These are phyloP conservation scores for Pycnomerus fuliginosus DNA, from an alignment of 2,888 invertebrate genomes.

Conservation along the genomic window DNA sequence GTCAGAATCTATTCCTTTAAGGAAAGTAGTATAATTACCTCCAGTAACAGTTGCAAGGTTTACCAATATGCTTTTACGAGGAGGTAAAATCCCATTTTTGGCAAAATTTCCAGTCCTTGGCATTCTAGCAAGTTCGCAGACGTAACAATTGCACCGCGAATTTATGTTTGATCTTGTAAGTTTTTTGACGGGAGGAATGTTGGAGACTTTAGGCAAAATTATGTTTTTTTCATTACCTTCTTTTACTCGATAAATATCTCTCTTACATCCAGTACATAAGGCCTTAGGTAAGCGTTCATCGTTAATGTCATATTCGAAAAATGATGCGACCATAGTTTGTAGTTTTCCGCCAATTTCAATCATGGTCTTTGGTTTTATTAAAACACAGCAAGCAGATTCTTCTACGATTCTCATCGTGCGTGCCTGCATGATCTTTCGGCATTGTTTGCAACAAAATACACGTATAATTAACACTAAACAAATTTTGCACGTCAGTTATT, in stretches of 20 bases:
- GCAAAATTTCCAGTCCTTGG: not conserved
- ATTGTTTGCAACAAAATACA: no score
- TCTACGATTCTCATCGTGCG: slow-evolving; percentile 1
- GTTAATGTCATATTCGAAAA: not conserved
- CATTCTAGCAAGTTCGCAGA: not conserved
- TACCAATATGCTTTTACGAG: not conserved
- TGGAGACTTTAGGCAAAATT: not conserved
- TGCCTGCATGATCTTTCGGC: not conserved
- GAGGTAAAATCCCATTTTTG: not conserved
- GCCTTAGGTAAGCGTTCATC: not conserved
- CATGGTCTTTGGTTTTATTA: not conserved
- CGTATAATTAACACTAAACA: no score
- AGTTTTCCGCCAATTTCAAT: not conserved
- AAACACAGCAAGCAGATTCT: slow-evolving; percentile 1
- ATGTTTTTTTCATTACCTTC: not conserved
- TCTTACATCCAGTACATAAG: not conserved
- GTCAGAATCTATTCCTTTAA: not conserved
- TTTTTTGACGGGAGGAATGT: not conserved
- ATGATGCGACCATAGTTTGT: not conserved
- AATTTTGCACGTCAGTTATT: no score
- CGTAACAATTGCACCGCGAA: not conserved
- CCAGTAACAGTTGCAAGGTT: not conserved
- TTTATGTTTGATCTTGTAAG: not conserved
- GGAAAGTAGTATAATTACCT: not conserved
- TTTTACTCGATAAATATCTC: not conserved